Conservation (phyloP, 2,113 vertebrate genomes). For the Australoheros scitulus region DNA sequence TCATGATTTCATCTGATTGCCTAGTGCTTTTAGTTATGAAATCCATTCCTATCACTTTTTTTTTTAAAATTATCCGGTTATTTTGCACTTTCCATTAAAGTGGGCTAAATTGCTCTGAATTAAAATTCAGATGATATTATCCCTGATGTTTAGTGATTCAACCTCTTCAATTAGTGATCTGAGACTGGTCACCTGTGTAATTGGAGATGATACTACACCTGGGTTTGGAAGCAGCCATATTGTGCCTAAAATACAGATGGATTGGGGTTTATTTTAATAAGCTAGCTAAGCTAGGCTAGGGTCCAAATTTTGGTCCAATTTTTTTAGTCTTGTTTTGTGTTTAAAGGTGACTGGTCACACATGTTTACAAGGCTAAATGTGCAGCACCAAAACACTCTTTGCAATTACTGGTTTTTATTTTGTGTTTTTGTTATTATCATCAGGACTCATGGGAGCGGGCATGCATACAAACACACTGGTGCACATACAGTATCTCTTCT, state of each 20-base stretch:
- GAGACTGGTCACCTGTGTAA: conserved; percentile 51
- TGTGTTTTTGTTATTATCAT: conserved; percentile 19
- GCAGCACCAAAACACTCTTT: not conserved
- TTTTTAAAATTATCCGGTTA: conserved; percentile 64
- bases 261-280: conserved; percentile 20
- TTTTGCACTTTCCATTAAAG: conserved; percentile 62
- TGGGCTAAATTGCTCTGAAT: conserved; percentile 64
- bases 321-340: conserved; percentile 8
- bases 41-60: conserved; percentile 51
- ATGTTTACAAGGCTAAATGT: conserved; percentile 25
- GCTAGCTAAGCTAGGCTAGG: not conserved
- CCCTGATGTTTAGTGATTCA: conserved; percentile 58
- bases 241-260: conserved; percentile 28
- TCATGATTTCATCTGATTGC: conserved; percentile 68
- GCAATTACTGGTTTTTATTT: not conserved
- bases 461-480: not conserved
- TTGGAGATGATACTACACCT: conserved; percentile 39
- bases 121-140: conserved; percentile 61
- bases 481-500: conserved; percentile 18
- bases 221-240: conserved; percentile 19
- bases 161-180: conserved; percentile 65
- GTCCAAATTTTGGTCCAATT: conserved; percentile 5
- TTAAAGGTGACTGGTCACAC: conserved; percentile 18
- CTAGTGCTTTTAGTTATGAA: conserved; percentile 72
- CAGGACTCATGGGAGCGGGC: conserved; percentile 21